Base-by-base conservation (phyloP, 2,888 invertebrate genomes). In the Brachylomia viminalis region DNA sequence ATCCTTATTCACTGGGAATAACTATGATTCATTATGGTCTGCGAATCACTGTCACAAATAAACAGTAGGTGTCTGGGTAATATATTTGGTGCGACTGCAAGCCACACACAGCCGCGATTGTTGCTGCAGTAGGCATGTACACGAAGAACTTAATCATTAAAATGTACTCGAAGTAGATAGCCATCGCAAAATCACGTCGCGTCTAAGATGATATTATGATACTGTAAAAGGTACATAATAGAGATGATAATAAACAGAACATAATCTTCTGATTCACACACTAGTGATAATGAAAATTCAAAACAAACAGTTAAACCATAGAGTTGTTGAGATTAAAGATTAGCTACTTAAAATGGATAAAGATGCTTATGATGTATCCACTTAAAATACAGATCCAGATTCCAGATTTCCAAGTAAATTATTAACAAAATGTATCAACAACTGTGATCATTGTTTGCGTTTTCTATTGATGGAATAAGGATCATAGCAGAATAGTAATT, bases 241-340 rank as follows among this genome's bases (percentile, higher is more conserved):
- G 20, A 45, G 54, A 58, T 49, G 54, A 56, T 62, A 61, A 64
- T 45, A 66, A 54, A 30, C n/a, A 27, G n/a, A 75, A 76, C 33
- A 59, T 54, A 65, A 73, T 80, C 54, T 62, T 78, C 47, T 17
- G 13, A 54, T 87, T 81, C 13, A 52, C 68, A 75, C 66, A 33
- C 33, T n/a, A 15, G 52, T 67, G 86, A 75, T 76, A 78, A 77
- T 85, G 33, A 38, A 62, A 58, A 77, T 56, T 47, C 56, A 45
- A 72, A 73, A 73, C 33, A 45, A 76, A 61, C 27, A 30, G 33
- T 77, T 75, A 69, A 76, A 52, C n/a, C 27, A 27, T 62, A 73
- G 52, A 58, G 4, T 45, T 66, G 54, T 66, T n/a, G 38, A 56
- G 70, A 80, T 74, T 80, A 58, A 64, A 72, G 56, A 80, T 84